phyloP scores from a whole-genome alignment of 2,113 vertebrate species.

The Trematocara macrostoma region DNA sequence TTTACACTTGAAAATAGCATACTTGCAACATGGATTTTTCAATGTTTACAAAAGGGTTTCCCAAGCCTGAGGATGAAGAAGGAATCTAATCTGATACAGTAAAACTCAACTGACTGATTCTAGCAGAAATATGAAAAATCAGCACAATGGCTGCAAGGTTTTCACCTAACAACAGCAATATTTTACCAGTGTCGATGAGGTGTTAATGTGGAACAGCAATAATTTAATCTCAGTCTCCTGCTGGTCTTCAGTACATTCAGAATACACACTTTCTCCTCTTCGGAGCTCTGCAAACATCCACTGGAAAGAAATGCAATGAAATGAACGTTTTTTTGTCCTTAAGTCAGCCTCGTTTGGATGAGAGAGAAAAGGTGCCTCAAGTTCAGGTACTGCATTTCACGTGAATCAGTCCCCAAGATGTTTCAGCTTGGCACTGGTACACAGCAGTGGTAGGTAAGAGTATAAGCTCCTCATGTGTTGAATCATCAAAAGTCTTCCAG shows the following conservation, averaged over 20 bases:
- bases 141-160: background rate
- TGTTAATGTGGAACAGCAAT: conserved; percentile 23
- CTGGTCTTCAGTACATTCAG: conserved; percentile 8
- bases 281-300: background rate
- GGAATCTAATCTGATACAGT: background rate
- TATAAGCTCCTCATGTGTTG: background rate
- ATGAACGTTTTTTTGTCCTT: background rate
- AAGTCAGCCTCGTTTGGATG: background rate
- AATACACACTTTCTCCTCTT: background rate
- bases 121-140: conserved; percentile 18
- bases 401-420: conserved; percentile 20
- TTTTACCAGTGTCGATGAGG: conserved; percentile 13
- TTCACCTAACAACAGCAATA: conserved; percentile 31
- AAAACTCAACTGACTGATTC: background rate
- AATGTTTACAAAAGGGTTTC: background rate
- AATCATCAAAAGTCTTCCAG: conserved; percentile 5
- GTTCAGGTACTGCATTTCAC: conserved; percentile 45
- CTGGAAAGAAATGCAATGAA: background rate
- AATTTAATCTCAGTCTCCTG: background rate
- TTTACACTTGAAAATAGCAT: conserved; percentile 24
- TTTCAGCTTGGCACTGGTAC: conserved; percentile 25
- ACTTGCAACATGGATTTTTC: background rate
- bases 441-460: conserved; percentile 8
- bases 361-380: conserved; percentile 1
- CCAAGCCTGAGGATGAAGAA: background rate